Conservation (phyloP, 1,140 invertebrate species). For the Adoxophyes honmai region DNA sequence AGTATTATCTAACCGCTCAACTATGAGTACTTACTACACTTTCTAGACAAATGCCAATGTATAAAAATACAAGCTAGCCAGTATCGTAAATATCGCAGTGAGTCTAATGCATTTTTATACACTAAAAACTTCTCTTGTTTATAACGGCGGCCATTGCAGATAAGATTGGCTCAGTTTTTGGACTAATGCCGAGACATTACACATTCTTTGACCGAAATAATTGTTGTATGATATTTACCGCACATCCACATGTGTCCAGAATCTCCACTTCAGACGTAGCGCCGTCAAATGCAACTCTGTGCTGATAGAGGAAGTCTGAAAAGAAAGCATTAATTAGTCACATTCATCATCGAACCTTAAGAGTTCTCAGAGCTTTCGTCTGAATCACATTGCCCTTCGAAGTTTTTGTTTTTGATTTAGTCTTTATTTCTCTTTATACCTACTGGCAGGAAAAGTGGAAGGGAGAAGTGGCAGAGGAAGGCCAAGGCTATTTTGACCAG, state of each 20-base stretch:
- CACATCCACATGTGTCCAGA: slow-evolving; percentile 87
- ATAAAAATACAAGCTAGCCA: slow-evolving; percentile 22
- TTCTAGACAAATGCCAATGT: not conserved
- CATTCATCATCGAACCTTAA: too few relatives aligned
- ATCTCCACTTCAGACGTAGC: slow-evolving; percentile 88
- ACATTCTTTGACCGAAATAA: slow-evolving; percentile 1
- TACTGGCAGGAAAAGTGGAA: too few relatives aligned
- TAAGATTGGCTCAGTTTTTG: not conserved
- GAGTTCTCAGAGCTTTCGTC: too few relatives aligned
- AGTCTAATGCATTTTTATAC: not conserved
- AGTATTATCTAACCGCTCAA: too few relatives aligned
- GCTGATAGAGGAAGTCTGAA: slow-evolving; percentile 88
- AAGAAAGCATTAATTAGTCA: slow-evolving; percentile 36
- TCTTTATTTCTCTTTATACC: too few relatives aligned
- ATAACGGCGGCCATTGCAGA: not conserved
- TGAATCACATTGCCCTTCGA: too few relatives aligned
- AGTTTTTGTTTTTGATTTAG: too few relatives aligned
- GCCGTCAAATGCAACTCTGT: slow-evolving; percentile 86
- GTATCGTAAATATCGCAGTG: too few relatives aligned
- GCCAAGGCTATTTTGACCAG: too few relatives aligned
- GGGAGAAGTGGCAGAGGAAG: too few relatives aligned
- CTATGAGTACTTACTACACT: too few relatives aligned
- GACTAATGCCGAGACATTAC: slow-evolving; percentile 12
- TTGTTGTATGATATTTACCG: slow-evolving; percentile 77
- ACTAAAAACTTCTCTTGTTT: not conserved